Conservation (phyloP, 2,888 invertebrate genomes). For the Macaria notata region DNA sequence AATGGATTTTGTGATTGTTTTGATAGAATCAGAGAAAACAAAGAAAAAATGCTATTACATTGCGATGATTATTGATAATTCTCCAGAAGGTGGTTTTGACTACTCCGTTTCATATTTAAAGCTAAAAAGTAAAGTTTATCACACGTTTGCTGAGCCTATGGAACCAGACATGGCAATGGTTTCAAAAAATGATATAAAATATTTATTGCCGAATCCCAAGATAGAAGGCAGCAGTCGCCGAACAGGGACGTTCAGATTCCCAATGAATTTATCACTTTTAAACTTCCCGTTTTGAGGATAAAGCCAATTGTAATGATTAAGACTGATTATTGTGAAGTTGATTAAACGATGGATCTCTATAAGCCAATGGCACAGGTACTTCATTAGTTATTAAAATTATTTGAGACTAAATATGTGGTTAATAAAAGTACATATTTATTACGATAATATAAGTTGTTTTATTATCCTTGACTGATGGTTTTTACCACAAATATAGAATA, state of each 20-base stretch:
- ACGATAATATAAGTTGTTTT: background rate
- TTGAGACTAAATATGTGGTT: background rate
- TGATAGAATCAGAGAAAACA: no score
- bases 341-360: conserved; percentile 1
- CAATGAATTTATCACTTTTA: conserved; percentile 5
- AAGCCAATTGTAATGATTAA: conserved; percentile 5
- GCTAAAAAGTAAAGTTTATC: conserved; percentile 4
- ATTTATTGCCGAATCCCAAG: conserved; percentile 9
- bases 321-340: conserved; percentile 6
- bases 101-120: conserved; percentile 6
- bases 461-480: background rate
- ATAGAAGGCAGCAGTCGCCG: conserved; percentile 3
- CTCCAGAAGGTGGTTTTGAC: no score
- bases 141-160: conserved; percentile 8
- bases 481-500: background rate
- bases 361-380: background rate
- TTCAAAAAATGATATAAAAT: conserved; percentile 6
- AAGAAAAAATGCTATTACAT: no score
- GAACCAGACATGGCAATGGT: conserved; percentile 3
- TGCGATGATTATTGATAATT: no score
- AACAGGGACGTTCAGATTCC: conserved; percentile 7
- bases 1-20: background rate
- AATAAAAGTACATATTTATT: background rate
- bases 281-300: conserved; percentile 4
- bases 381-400: background rate